phyloP scores from a whole-genome alignment of 2,113 vertebrate species.

The Artemisiospiza belli region DNA sequence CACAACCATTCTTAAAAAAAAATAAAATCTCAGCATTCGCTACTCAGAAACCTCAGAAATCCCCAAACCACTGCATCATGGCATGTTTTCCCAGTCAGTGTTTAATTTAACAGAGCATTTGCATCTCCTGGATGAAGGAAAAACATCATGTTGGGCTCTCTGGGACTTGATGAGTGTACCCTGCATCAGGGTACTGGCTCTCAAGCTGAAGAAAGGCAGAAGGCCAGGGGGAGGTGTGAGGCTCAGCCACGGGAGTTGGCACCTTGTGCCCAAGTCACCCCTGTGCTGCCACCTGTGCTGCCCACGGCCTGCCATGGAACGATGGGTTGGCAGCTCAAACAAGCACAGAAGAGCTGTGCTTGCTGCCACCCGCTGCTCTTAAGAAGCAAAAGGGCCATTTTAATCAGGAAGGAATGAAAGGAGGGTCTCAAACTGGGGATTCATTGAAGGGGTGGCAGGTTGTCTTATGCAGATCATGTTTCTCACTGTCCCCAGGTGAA shows the following conservation, averaged over 20 bases:
- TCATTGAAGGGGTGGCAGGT: neutral
- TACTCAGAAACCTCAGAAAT: neutral
- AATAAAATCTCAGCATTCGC: neutral
- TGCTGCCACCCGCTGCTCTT: neutral
- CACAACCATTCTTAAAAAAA: neutral
- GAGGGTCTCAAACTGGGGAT: neutral
- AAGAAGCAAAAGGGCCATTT: neutral
- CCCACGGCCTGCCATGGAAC: neutral
- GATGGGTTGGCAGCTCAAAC: neutral
- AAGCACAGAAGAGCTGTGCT: neutral
- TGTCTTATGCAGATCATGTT: neutral
- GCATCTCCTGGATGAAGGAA: neutral
- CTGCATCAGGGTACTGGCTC: neutral
- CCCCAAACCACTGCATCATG: neutral
- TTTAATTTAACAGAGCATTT: neutral
- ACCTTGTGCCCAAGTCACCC: neutral
- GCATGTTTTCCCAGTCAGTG: neutral
- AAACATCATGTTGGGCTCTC: neutral
- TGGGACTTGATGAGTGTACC: neutral
- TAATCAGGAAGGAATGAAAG: neutral
- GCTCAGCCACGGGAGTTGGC: fast-evolving
- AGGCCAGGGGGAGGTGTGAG: fast-evolving
- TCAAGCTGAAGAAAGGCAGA: neutral
- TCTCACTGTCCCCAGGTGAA: neutral
- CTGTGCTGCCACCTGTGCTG: neutral